phyloP scores from a whole-genome alignment of 2,797 vertebrate species.

The Chelmon rostratus region DNA sequence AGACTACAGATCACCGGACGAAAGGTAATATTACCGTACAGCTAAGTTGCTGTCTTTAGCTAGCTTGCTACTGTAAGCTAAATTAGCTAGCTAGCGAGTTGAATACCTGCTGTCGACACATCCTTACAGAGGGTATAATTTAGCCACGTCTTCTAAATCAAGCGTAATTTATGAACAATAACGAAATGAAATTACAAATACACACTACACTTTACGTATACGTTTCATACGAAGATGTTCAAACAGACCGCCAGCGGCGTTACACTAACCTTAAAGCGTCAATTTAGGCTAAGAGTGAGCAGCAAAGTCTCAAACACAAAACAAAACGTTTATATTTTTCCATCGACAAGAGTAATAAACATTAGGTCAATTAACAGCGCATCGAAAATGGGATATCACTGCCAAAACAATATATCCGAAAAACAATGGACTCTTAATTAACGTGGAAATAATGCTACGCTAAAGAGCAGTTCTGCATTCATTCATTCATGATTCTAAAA shows the following conservation, averaged over 20 bases:
- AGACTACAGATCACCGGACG: not conserved
- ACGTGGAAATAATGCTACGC: not conserved
- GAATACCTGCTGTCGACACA: conserved; percentile 20
- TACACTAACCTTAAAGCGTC: not conserved
- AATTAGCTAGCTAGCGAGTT: conserved; percentile 46
- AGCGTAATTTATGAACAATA: fast-evolving
- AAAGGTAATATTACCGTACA: conserved; percentile 56
- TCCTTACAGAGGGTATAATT: not conserved
- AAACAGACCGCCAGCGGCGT: no score
- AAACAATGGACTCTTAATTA: not conserved
- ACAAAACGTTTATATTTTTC: not conserved
- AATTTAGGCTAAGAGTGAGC: not conserved
- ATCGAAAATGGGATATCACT: not conserved
- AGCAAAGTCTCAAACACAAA: not conserved
- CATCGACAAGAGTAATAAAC: not conserved
- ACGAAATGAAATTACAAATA: fast-evolving
- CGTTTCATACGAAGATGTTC: not conserved
- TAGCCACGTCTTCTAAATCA: not conserved
- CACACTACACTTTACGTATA: fast-evolving
- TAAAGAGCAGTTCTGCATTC: no score
- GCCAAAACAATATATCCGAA: no score
- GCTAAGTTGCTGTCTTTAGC: conserved; percentile 9
- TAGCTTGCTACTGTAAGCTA: conserved; percentile 53
- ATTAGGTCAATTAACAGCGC: not conserved
- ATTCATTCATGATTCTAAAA: no score